Percentiles rank a stretch among this genome's conserved stretches.
Conservation (phyloP, 2,113 vertebrate species). For the Falcunculus frontatus region DNA sequence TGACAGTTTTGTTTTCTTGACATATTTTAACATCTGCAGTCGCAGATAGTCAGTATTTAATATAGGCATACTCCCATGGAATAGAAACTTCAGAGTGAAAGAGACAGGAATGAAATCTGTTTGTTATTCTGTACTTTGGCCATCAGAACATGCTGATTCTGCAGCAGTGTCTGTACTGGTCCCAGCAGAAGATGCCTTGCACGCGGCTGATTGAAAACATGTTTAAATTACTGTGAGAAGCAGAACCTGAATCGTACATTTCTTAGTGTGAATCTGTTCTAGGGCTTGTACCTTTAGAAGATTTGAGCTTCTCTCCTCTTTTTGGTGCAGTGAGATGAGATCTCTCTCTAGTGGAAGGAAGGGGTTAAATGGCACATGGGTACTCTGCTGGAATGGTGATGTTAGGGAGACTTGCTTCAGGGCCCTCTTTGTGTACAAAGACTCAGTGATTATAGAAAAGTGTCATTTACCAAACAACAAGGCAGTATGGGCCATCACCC, state of each 20-base stretch:
- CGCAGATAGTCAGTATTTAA: neutral
- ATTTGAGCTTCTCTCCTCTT: neutral
- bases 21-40: neutral
- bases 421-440: neutral
- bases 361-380: neutral
- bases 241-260: neutral
- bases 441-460: neutral
- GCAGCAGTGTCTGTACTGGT: neutral
- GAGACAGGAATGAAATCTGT: neutral
- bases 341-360: neutral
- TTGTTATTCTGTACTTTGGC: neutral
- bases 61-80: neutral
- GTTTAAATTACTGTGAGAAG: neutral
- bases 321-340: neutral
- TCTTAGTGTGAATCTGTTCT: neutral
- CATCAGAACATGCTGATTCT: neutral
- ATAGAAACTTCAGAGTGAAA: neutral
- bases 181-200: neutral
- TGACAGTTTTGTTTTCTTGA: neutral
- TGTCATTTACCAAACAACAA: neutral
- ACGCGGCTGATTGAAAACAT: fast-evolving
- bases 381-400: neutral
- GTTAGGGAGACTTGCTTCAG: neutral
- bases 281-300: neutral
- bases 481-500: neutral